Conservation (phyloP, 2,888 invertebrate genomes). For the Rhagonycha fulva region DNA sequence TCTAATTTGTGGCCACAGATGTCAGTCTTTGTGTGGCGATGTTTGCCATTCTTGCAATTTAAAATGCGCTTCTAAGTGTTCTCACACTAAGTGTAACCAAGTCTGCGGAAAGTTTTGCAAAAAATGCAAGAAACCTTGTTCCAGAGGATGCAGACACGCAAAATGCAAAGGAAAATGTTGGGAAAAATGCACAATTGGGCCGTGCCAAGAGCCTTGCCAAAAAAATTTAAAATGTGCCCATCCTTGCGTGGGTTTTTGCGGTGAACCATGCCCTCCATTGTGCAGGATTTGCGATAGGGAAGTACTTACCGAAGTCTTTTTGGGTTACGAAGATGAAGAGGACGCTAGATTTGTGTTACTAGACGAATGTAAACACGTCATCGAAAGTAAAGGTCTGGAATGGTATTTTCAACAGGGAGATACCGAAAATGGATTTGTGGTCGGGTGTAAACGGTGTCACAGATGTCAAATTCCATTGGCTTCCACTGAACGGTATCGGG, state of each 20-base stretch:
- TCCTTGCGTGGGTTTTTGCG: slow-evolving; percentile 70
- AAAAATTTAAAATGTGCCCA: slow-evolving; percentile 60
- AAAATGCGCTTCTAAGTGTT: slow-evolving; percentile 57
- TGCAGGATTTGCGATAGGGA: slow-evolving; percentile 63
- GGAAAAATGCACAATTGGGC: slow-evolving; percentile 54
- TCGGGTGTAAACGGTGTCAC: slow-evolving; percentile 58
- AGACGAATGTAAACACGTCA: slow-evolving; percentile 58
- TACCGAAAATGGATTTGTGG: slow-evolving; percentile 30
- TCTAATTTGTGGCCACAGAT: slow-evolving; percentile 68
- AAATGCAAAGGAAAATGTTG: slow-evolving; percentile 57
- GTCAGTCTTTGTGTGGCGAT: slow-evolving; percentile 60
- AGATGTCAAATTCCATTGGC: slow-evolving; percentile 64
- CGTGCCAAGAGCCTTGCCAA: slow-evolving; percentile 57
- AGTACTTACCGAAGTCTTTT: slow-evolving; percentile 53
- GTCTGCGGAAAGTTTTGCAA: slow-evolving; percentile 55
- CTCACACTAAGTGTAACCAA: slow-evolving; percentile 58
- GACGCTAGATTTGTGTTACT: slow-evolving; percentile 61
- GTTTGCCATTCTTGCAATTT: slow-evolving; percentile 62
- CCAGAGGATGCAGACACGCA: slow-evolving; percentile 56
- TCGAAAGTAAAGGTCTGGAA: slow-evolving; percentile 58
- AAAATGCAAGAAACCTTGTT: slow-evolving; percentile 46
- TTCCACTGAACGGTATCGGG: slow-evolving; percentile 62
- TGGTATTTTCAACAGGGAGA: background rate
- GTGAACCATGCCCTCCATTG: slow-evolving; percentile 67
- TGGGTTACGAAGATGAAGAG: slow-evolving; percentile 57